Evolutionary conservation across 2,888 invertebrate genomes (phyloP), one percentile per base, ranked within the genome.

Genomic region (Coelinius sp.): DNA sequence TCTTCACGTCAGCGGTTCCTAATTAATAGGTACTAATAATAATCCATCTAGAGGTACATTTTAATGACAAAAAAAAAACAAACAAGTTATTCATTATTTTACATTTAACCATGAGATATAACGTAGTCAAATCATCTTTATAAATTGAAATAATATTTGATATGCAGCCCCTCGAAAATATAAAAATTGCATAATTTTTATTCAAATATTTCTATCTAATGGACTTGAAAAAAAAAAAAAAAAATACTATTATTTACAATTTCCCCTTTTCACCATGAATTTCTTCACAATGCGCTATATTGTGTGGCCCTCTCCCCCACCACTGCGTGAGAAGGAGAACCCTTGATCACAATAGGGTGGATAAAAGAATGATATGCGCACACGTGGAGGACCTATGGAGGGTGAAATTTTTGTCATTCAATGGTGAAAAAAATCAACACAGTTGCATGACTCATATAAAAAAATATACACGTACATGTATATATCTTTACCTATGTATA

Each of bases 361-460:
- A 20, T 8, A 44, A n/a, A 49, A 49, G 17, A 35, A 20, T 25
- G 8, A 20, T 31, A 3, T 17, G 20, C 17, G 35, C 59, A 59
- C 35, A 12, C 27, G 53, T 31, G 59, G 31, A 59, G 10, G 17
- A 59, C n/a, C 59, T 31, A 59, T 59, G 59, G 59, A 31, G 59
- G 59, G 59, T n/a, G 31, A 17, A 59, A 8, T 59, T 59, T 25
- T 59, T 59, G 59, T 59, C 59, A 59, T 20, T 59, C 6, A 17
- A 20, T 20, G 2, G 17, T 6, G 35, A 20, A 17, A 31, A 59
- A 25, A 25, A 12, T 8, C 8, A 0, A 31, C 25, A 35, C 35
- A 59, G 35, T 35, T 59, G 59, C 59, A 59, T 59, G 59, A 59
- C 35, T 59, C 59, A 59, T 59, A 59, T 49, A n/a, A 49, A 53